Base-by-base conservation (phyloP, 2,113 vertebrate species). In the Typhlomys cinereus region DNA sequence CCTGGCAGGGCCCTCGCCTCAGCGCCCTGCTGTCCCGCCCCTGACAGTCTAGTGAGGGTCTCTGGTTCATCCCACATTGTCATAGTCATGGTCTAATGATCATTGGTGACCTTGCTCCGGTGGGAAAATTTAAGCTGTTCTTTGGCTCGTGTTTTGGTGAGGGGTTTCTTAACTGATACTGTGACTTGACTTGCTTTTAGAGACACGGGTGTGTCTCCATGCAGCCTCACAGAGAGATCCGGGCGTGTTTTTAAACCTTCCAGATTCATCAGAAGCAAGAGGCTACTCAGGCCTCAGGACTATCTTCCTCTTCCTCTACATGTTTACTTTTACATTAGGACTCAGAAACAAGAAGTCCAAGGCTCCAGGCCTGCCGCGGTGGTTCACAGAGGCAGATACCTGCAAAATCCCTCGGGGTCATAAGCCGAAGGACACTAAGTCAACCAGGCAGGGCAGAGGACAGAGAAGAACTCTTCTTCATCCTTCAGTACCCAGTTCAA, bases 31-130 rank as follows among this genome's bases (percentile, higher is more conserved):
- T 34, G 59, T 27, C 59, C 23, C 14, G 29, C 39, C 15, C 39
- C 78, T 13, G 8, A 27, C 84, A 17, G 54, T 4, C 59, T 29
- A 1, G 66, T 0, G 29, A 62, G 12, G 0, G 0, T 5, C 34
- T 59, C 0, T 39, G 23, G 39, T 31, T 21, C 41, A 12, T 59
- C 52, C 76, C 27, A 4, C 0, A 0, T n/a, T n/a, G n/a, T 50
- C 34, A 12, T n/a, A 29, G 48, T 29, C 10, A n/a, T 36, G 39
- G 36, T 14, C n/a, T n/a, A n/a, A 48, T 46, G 29, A 1, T 5
- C 25, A 31, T 12, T 17, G 2, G 10, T n/a, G n/a, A n/a, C 85
- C 48, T 41, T 86, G 52, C 25, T 48, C 52, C 1, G n/a, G 1
- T 46, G 74, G 34, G 23, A 69, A 36, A 61, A 70, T 1, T n/a